Evolutionary conservation across 2,888 invertebrate species (phyloP).

Genomic region (Nezara viridula): DNA sequence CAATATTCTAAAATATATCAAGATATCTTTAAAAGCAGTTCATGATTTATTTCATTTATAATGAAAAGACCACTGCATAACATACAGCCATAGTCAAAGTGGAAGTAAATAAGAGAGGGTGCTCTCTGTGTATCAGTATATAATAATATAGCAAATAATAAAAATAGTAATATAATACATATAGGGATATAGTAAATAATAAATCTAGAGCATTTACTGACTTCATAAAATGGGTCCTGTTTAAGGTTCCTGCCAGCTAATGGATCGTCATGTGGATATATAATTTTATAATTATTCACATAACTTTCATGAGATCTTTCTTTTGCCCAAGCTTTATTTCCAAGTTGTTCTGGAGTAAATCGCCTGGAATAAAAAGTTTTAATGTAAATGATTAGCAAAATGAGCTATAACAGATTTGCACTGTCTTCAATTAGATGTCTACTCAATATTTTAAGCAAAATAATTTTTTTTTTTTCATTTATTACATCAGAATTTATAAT

Average conservation of each 20-base stretch:
- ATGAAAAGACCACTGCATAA: no score
- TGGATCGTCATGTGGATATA: constrained; percentile 87
- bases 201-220: constrained; percentile 66
- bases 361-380: constrained; percentile 69
- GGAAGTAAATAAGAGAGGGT: no score
- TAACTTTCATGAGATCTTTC: constrained; percentile 93
- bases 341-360: constrained; percentile 81
- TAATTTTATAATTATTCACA: constrained; percentile 85
- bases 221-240: constrained; percentile 78
- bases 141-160: no score
- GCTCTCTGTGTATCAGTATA: no score
- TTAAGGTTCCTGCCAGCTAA: constrained; percentile 83
- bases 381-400: no score
- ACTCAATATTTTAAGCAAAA: neutral
- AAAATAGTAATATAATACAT: no score
- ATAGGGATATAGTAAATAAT: no score
- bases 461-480: neutral
- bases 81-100: no score
- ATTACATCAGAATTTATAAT: neutral
- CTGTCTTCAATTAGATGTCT: neutral
- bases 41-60: no score
- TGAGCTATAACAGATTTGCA: neutral
- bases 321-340: constrained; percentile 81
- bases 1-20: no score
- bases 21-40: no score